These are phyloP conservation scores for Glaucidium brasilianum DNA, from an alignment of 2,113 vertebrate genomes.

Conservation along the genomic window DNA sequence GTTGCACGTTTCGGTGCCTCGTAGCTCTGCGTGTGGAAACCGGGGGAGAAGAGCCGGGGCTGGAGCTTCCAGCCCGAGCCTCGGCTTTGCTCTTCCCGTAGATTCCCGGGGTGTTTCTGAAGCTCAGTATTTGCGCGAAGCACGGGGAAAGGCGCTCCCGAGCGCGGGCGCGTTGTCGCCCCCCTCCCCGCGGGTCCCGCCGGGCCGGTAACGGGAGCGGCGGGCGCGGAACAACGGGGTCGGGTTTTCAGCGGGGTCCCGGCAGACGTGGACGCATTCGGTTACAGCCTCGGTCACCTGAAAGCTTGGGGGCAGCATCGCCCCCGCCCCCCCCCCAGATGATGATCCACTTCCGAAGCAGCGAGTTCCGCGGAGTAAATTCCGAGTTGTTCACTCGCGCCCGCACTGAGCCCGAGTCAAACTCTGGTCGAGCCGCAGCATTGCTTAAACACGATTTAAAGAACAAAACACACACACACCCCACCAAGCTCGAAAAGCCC, in stretches of 20 bases:
- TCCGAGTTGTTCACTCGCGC: not conserved
- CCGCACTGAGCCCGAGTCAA: not conserved
- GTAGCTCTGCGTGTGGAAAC: not conserved
- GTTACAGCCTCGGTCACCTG: not conserved
- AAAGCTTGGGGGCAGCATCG: not conserved
- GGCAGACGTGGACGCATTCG: not conserved
- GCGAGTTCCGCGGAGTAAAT: not conserved
- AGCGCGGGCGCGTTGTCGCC: too few species aligned
- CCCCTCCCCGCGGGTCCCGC: too few species aligned
- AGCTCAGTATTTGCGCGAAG: not conserved
- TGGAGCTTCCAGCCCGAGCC: not conserved
- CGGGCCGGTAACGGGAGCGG: too few species aligned
- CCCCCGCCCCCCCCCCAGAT: not conserved
- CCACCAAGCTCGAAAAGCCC: not conserved
- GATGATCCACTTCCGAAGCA: not conserved
- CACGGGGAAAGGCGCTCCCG: not conserved
- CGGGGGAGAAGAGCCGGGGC: not conserved
- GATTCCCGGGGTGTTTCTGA: not conserved
- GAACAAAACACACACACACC: not conserved
- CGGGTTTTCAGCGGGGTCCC: not conserved
- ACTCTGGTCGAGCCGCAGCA: not conserved
- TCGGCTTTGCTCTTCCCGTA: not conserved
- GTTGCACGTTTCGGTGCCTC: accelerated
- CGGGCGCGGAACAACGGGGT: not conserved
- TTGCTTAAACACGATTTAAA: not conserved